phyloP scores from a whole-genome alignment of 2,113 vertebrate genomes.

The Anarhynchus alexandrinus region DNA sequence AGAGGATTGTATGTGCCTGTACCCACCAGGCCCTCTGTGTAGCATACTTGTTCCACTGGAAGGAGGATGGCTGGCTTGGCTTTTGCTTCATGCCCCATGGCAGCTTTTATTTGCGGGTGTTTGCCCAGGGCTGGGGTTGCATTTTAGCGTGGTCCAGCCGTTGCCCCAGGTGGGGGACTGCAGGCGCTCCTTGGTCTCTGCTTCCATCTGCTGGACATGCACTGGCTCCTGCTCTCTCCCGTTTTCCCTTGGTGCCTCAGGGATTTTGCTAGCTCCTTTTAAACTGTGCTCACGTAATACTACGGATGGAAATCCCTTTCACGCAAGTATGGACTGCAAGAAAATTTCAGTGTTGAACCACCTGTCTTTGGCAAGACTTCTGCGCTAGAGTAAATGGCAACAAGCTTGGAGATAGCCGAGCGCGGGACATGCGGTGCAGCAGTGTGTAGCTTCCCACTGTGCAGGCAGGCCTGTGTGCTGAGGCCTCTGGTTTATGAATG shows the following conservation, averaged over 20 bases:
- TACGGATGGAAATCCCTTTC: neutral
- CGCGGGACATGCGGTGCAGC: neutral
- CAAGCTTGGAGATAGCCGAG: neutral
- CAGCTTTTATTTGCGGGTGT: neutral
- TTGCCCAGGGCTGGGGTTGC: neutral
- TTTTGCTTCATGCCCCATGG: neutral
- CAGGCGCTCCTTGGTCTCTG: slow-evolving; percentile 8
- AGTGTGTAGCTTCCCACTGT: neutral
- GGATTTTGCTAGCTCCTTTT: neutral
- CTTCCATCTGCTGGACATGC: slow-evolving; percentile 71
- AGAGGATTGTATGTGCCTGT: neutral
- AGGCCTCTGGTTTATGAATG: neutral
- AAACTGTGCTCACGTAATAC: neutral
- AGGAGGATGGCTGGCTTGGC: neutral
- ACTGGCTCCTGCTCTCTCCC: neutral
- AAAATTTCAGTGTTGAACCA: neutral
- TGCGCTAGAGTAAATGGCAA: neutral
- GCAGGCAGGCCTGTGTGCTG: neutral
- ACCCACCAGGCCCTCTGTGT: neutral
- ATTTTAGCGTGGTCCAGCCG: neutral
- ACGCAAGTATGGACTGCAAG: neutral
- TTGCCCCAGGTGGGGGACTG: neutral
- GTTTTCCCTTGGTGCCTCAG: neutral
- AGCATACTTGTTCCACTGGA: neutral
- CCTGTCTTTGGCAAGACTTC: neutral